A percentile compares a stretch with the other conserved stretches of the same genome.
Conservation (phyloP, 2,113 vertebrate species). For the Otis tarda region DNA sequence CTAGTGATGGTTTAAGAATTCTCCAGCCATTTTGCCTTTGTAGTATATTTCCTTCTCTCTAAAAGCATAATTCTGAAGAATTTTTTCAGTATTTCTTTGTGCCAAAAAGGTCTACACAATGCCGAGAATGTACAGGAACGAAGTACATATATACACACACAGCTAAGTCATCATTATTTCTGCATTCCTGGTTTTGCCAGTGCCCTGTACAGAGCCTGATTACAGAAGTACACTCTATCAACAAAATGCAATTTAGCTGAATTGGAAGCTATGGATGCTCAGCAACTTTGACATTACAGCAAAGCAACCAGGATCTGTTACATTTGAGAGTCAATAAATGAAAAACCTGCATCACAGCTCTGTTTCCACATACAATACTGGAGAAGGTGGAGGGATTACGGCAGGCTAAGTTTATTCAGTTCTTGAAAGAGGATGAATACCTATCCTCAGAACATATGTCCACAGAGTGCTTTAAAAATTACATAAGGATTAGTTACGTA, state of each 20-base stretch:
- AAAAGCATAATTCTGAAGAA: background rate
- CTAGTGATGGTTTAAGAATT: background rate
- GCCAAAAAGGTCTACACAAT: background rate
- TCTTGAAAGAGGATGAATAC: background rate
- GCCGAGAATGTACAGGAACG: background rate
- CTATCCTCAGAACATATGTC: background rate
- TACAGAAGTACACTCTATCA: background rate
- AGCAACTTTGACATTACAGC: background rate
- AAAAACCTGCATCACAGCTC: background rate
- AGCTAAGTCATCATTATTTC: background rate
- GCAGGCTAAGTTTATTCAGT: background rate
- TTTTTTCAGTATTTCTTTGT: background rate
- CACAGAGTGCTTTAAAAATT: background rate
- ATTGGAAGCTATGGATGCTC: background rate
- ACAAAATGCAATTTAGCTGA: background rate
- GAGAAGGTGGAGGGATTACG: background rate
- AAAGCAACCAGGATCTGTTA: background rate
- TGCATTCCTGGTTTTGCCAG: background rate
- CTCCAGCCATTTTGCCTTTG: background rate
- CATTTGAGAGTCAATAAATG: background rate
- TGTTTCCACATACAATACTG: background rate
- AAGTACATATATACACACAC: background rate
- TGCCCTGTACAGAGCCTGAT: background rate
- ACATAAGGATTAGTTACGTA: background rate
- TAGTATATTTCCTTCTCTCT: background rate